A percentile compares a stretch with the other conserved stretches of the same genome.
phyloP scores from a whole-genome alignment of 1,140 invertebrate genomes.

The Zaprionus inermis region DNA sequence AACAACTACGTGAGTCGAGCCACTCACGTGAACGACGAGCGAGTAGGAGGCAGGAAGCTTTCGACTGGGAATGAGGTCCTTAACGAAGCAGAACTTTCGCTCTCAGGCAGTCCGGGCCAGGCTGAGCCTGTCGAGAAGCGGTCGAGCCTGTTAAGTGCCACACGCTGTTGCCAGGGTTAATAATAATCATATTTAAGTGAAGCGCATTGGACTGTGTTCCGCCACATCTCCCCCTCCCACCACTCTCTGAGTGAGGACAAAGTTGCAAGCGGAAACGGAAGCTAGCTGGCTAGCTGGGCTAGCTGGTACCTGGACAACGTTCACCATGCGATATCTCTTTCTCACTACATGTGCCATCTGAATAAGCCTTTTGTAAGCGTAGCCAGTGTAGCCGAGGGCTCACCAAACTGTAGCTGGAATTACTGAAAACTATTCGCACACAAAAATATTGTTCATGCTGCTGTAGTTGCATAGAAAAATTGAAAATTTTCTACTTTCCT shows the following conservation, averaged over 20 bases:
- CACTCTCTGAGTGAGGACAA: constrained; percentile 48
- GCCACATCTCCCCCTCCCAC: neutral
- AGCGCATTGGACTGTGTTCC: constrained; percentile 25
- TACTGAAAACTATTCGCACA: constrained; percentile 62
- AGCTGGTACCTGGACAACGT: constrained; percentile 29
- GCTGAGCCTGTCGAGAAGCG: constrained; percentile 34
- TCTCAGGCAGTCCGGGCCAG: constrained; percentile 57
- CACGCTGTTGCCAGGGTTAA: constrained; percentile 63
- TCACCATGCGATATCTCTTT: constrained; percentile 5
- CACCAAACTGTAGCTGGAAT: constrained; percentile 76
- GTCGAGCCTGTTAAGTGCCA: constrained; percentile 56
- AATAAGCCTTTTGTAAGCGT: constrained; percentile 40
- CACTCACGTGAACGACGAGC: constrained; percentile 41
- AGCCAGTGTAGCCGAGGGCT: neutral
- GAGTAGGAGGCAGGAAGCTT: constrained; percentile 10
- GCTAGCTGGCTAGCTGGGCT: constrained; percentile 43
- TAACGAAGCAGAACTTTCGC: constrained; percentile 80
- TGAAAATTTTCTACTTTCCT: constrained; percentile 63
- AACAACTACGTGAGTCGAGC: constrained; percentile 79
- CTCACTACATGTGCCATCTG: neutral
- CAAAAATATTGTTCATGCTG: constrained; percentile 60
- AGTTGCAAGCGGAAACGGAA: constrained; percentile 80
- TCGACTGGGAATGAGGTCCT: constrained; percentile 35
- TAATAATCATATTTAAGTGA: constrained; percentile 80
- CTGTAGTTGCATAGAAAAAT: constrained; percentile 55